phyloP scores from a whole-genome alignment of 2,113 vertebrate genomes.

The Heloderma charlesbogerti region DNA sequence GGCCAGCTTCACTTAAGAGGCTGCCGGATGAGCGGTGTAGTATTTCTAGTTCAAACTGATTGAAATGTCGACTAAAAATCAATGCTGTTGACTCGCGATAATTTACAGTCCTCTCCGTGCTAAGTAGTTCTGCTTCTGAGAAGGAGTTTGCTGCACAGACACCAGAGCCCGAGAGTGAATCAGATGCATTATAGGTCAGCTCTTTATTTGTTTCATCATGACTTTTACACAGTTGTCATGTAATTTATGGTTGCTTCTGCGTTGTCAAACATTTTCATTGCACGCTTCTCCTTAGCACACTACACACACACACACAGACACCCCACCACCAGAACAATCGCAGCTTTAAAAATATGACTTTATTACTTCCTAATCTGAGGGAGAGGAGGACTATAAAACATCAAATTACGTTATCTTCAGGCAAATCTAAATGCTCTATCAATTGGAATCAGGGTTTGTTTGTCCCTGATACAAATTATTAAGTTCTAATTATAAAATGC shows the following conservation, averaged over 20 bases:
- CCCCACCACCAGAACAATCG: slow-evolving; percentile 44
- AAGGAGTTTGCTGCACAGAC: slow-evolving; percentile 64
- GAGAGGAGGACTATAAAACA: slow-evolving; percentile 82
- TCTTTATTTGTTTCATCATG: slow-evolving; percentile 85
- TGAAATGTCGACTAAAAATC: slow-evolving; percentile 84
- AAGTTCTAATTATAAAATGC: slow-evolving; percentile 89
- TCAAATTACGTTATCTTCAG: slow-evolving; percentile 80
- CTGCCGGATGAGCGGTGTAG: slow-evolving; percentile 72
- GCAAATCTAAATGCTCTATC: slow-evolving; percentile 82
- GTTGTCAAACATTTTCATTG: slow-evolving; percentile 85
- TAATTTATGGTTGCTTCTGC: slow-evolving; percentile 85
- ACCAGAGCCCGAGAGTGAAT: slow-evolving; percentile 72
- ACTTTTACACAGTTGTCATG: slow-evolving; percentile 85
- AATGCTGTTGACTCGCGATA: slow-evolving; percentile 83
- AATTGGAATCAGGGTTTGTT: slow-evolving; percentile 86
- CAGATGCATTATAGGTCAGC: slow-evolving; percentile 80
- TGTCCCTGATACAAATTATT: slow-evolving; percentile 88
- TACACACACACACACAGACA: slow-evolving; percentile 47
- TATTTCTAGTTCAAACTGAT: slow-evolving; percentile 83
- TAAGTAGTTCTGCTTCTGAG: slow-evolving; percentile 71
- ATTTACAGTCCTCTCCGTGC: slow-evolving; percentile 77
- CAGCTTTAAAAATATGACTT: slow-evolving; percentile 68
- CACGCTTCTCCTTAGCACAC: slow-evolving; percentile 69
- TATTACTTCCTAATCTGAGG: slow-evolving; percentile 84
- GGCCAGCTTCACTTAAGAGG: slow-evolving; percentile 69